These are phyloP conservation scores for Drosophila mojavensis DNA, from an alignment of 1,140 invertebrate species.

Conservation along the genomic window DNA sequence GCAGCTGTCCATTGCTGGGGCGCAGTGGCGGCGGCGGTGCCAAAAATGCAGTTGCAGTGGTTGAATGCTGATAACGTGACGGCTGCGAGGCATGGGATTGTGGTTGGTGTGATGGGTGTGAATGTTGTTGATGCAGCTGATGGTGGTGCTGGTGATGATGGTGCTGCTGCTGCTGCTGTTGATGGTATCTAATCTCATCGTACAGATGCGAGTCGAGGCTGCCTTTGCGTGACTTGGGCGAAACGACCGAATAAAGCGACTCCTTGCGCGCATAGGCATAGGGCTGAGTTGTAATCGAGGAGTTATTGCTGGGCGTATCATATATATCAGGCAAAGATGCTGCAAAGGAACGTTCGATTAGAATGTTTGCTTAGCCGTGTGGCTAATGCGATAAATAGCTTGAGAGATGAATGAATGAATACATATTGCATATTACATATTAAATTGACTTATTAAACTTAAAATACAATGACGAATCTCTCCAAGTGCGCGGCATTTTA, in stretches of 20 bases:
- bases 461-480: no score
- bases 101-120: slow-evolving; percentile 12
- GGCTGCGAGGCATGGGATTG: slow-evolving; percentile 32
- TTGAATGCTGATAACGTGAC: slow-evolving; percentile 50
- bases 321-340: slow-evolving; percentile 69
- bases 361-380: not conserved
- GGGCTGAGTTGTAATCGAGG: slow-evolving; percentile 67
- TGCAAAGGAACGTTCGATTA: slow-evolving; percentile 32
- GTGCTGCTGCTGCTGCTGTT: slow-evolving; percentile 48
- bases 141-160: not conserved
- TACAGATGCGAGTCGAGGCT: slow-evolving; percentile 80
- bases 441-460: no score
- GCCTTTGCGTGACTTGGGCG: slow-evolving; percentile 77
- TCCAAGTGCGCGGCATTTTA: no score
- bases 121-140: slow-evolving; percentile 31
- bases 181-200: slow-evolving; percentile 81
- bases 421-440: no score
- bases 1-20: slow-evolving; percentile 11
- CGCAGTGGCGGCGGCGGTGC: slow-evolving; percentile 32
- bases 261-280: slow-evolving; percentile 80
- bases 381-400: slow-evolving; percentile 20
- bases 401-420: slow-evolving; percentile 2
- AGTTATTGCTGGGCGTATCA: slow-evolving; percentile 79
- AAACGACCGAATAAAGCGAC: slow-evolving; percentile 75
- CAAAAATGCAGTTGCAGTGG: slow-evolving; percentile 60